These are phyloP conservation scores for Temnothorax ravouxi DNA, from an alignment of 2,888 invertebrate species.

Conservation along the genomic window DNA sequence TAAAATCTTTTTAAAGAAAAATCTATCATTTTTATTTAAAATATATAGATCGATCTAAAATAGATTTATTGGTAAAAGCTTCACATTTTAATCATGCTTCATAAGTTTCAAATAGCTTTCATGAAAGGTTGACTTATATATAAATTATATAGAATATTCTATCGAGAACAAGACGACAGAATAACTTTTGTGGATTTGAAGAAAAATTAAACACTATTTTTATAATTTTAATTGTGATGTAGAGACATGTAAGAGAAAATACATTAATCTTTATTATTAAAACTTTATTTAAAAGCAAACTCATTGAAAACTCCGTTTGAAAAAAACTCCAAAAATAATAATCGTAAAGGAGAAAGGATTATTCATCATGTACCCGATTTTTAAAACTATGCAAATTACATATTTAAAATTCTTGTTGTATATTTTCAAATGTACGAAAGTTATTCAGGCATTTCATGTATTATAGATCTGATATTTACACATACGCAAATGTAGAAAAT, in stretches of 20 bases:
- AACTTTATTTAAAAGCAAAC: constrained; percentile 1
- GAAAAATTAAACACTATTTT: background rate
- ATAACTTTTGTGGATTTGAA: constrained; percentile 8
- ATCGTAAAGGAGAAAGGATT: background rate
- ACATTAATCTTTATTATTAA: background rate
- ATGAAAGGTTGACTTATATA: background rate
- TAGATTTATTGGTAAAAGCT: background rate
- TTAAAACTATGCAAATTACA: background rate
- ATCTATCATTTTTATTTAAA: background rate
- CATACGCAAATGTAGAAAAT: background rate
- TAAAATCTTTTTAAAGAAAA: background rate
- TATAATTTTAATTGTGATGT: background rate
- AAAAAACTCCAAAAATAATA: background rate
- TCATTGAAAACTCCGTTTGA: background rate
- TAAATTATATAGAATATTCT: background rate
- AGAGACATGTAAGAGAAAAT: background rate
- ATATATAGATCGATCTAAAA: background rate
- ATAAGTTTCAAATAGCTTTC: background rate
- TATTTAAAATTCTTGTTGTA: background rate
- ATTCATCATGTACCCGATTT: background rate
- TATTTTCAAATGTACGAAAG: background rate
- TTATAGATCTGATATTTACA: constrained; percentile 21
- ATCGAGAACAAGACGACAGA: background rate
- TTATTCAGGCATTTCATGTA: constrained; percentile 3
- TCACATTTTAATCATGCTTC: constrained; percentile 4